Evolutionary conservation across 2,888 invertebrate species (phyloP), one percentile per base, ranked within the genome.

Genomic region (Tenthredo distinguenda): DNA sequence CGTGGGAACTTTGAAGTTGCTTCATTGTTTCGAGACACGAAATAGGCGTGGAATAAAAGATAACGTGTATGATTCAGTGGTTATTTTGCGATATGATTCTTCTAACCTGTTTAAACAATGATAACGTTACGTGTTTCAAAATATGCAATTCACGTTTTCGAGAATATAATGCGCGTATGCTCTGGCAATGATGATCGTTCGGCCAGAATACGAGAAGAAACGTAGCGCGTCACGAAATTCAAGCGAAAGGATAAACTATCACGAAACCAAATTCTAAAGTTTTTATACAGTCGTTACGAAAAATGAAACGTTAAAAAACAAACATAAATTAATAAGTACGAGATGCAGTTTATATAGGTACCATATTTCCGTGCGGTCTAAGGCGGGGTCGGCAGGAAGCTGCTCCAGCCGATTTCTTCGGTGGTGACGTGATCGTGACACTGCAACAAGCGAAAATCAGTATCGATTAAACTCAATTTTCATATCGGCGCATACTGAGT

Each of bases 371-470:
- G 83, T 18, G 68, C 68, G 68, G 71, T n/a, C 68, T 83, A 21
- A 50, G 4, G 31, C 12, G 31, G 31, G 37, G 68, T 31, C 31
- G 15, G n/a, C 47, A 50, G 9, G 47, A 71, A 40, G 37, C 50
- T 47, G 55, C 50, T 47, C 47, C 47, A 26, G 31, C 68, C 31
- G 68, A 83, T 40, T 68, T 68, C 83, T 65, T 83, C 47, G 26
- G 21, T 43, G 31, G 71, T 83, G 37, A 68, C 7, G 83, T 40
- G 50, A 65, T 31, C 18, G 47, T 26, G 83, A 12, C 83, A 83
- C 83, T 83, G 83, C 15, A 83, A 83, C 83, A 83, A 47, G 71
- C 4, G 43, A 31, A 68, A 83, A 83, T 83, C 68, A 40, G 7
- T 40, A 79, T 34, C 26, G 9, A 9, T 79, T 7, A 47, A 47